Percentiles rank a stretch among this genome's conserved stretches.
Evolutionary conservation across 2,888 invertebrate genomes (phyloP).

Genomic region (Lypha dubia): DNA sequence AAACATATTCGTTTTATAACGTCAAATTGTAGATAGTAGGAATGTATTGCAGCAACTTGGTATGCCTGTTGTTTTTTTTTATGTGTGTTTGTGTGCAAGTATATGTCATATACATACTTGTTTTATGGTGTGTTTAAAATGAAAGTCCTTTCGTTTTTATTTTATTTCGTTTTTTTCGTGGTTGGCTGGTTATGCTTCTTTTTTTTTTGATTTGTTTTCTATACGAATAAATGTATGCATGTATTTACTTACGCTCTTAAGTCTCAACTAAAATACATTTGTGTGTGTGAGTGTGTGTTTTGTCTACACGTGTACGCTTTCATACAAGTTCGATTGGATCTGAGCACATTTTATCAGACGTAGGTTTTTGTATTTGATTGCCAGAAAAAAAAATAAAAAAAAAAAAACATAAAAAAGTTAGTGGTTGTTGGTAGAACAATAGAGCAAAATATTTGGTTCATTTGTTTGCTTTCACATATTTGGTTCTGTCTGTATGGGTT

Average conservation of each 20-base stretch:
- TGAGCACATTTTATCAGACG: slow-evolving; percentile 8
- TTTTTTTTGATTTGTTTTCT: too few species aligned
- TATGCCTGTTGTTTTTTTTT: neutral
- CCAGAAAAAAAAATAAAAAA: neutral
- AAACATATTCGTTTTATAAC: slow-evolving; percentile 62
- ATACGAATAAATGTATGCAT: neutral
- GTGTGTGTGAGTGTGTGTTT: slow-evolving; percentile 34
- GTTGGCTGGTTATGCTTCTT: slow-evolving; percentile 31
- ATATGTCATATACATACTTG: neutral
- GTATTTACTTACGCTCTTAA: slow-evolving; percentile 4
- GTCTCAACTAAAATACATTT: too few species aligned
- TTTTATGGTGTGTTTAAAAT: slow-evolving; percentile 18
- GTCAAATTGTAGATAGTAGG: neutral
- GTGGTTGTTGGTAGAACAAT: slow-evolving; percentile 58
- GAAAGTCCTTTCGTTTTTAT: slow-evolving; percentile 50
- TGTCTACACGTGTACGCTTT: slow-evolving; percentile 30
- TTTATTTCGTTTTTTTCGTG: slow-evolving; percentile 12
- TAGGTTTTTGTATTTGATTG: slow-evolving; percentile 42
- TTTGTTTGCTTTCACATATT: slow-evolving; percentile 44
- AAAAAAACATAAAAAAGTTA: slow-evolving; percentile 34
- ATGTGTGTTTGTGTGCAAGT: neutral
- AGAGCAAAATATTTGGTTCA: slow-evolving; percentile 58
- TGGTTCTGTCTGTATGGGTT: neutral
- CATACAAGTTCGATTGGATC: slow-evolving; percentile 29
- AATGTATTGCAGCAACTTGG: slow-evolving; percentile 1